Conservation (phyloP, 2,888 invertebrate genomes). For the Pandemis cinnamomeana region DNA sequence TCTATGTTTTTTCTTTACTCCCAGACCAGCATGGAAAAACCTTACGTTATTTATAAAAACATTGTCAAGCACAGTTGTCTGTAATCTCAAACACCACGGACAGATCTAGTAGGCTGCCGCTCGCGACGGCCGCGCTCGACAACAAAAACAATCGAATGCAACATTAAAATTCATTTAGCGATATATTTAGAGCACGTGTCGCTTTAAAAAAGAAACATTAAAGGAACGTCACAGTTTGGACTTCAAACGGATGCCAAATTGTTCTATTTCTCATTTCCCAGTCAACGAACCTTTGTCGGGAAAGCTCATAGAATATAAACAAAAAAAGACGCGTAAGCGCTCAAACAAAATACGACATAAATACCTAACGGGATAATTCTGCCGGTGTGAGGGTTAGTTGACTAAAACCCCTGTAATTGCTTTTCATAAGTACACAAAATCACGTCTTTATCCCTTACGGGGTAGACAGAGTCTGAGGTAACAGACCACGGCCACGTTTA, state of each 20-base stretch:
- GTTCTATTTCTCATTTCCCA: conserved; percentile 40
- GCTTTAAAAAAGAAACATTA: conserved; percentile 20
- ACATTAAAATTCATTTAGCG: conserved; percentile 30
- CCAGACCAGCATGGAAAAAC: too few relatives aligned
- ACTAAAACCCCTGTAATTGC: too few relatives aligned
- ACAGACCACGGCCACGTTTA: too few relatives aligned
- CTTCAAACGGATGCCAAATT: conserved; percentile 46
- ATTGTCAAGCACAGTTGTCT: too few relatives aligned
- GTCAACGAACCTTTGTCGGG: conserved; percentile 40
- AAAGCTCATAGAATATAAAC: not conserved
- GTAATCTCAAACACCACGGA: not conserved
- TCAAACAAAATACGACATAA: too few relatives aligned
- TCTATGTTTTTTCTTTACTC: too few relatives aligned
- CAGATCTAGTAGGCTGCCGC: conserved; percentile 16
- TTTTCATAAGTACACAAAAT: too few relatives aligned
- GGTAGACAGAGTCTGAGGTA: too few relatives aligned
- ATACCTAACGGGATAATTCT: too few relatives aligned
- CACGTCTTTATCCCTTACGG: too few relatives aligned
- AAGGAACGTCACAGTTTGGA: conserved; percentile 42
- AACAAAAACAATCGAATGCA: conserved; percentile 10
- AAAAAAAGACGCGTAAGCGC: not conserved
- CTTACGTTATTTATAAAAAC: too few relatives aligned
- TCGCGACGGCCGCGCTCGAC: conserved; percentile 5
- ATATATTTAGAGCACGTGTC: conserved; percentile 35
- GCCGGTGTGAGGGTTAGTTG: too few relatives aligned